Evolutionary conservation across 1,140 invertebrate genomes (phyloP).

Genomic region (Drosophila grimshawi): DNA sequence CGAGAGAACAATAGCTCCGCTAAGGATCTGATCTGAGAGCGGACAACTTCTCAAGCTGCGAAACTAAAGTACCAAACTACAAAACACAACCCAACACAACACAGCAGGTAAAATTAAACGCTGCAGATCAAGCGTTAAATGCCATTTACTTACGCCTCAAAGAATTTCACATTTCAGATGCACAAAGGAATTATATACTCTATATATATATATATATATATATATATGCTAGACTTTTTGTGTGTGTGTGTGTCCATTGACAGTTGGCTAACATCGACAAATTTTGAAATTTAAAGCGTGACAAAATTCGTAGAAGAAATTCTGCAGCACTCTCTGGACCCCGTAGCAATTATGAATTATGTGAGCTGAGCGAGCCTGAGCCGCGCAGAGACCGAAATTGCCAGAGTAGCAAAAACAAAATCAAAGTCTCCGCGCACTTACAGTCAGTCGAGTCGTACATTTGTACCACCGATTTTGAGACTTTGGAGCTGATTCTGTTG

Average conservation of each 20-base stretch:
- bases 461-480: background rate
- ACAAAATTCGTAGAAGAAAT: constrained; percentile 71
- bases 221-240: constrained; percentile 6
- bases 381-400: constrained; percentile 34
- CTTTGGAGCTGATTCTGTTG: constrained; percentile 18
- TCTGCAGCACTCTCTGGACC: constrained; percentile 11
- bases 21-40: constrained; percentile 26
- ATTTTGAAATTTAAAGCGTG: constrained; percentile 80
- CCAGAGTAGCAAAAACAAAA: constrained; percentile 68
- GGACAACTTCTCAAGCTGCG: constrained; percentile 8
- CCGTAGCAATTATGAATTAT: constrained; percentile 21
- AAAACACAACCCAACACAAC: background rate
- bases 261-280: constrained; percentile 79
- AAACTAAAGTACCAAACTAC: constrained; percentile 40
- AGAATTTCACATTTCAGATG: constrained; percentile 45
- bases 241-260: constrained; percentile 55
- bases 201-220: constrained; percentile 12
- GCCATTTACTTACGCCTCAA: constrained; percentile 75
- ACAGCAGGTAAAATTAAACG: constrained; percentile 72
- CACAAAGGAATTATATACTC: constrained; percentile 4
- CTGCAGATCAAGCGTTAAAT: constrained; percentile 79
- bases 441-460: constrained; percentile 2
- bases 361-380: constrained; percentile 20
- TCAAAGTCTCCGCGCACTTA: constrained; percentile 41
- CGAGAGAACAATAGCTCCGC: constrained; percentile 64